Evolutionary conservation across 2,797 vertebrate genomes (phyloP).

Genomic region (Alcedo atthis): DNA sequence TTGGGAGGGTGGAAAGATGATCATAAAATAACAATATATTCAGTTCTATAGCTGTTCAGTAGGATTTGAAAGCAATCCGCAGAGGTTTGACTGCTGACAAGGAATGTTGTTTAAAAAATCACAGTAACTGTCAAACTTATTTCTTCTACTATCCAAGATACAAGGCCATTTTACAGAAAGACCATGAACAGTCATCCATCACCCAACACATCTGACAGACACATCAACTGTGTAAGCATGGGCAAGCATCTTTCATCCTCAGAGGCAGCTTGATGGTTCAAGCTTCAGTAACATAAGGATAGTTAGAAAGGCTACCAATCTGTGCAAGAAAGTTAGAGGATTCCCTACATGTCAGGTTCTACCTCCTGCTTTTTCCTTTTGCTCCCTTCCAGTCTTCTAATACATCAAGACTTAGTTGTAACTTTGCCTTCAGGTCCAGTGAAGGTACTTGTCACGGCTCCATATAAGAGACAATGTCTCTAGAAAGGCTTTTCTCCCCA

Average conservation of each 20-base stretch:
- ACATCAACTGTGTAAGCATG: background rate
- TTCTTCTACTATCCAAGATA: slow-evolving; percentile 19
- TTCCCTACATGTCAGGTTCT: background rate
- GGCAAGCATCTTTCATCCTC: background rate
- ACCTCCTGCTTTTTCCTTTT: background rate
- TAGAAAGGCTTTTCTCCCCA: background rate
- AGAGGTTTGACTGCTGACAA: slow-evolving; percentile 44
- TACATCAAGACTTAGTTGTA: background rate
- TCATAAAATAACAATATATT: slow-evolving; percentile 59
- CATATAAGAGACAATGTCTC: background rate
- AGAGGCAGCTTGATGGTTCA: background rate
- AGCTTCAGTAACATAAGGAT: background rate
- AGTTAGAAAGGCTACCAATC: background rate
- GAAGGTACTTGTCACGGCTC: rapidly evolving
- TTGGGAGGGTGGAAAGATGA: slow-evolving; percentile 21
- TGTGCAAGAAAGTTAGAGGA: background rate
- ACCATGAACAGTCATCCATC: slow-evolving; percentile 37
- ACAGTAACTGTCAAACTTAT: slow-evolving; percentile 25
- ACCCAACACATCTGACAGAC: background rate
- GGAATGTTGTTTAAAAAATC: slow-evolving; percentile 50
- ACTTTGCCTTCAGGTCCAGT: background rate
- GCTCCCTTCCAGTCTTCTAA: background rate
- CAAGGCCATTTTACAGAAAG: slow-evolving; percentile 42
- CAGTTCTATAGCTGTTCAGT: background rate
- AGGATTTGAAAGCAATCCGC: slow-evolving; percentile 57